Conservation (phyloP, 2,797 vertebrate species). For the Danio tinwini region DNA sequence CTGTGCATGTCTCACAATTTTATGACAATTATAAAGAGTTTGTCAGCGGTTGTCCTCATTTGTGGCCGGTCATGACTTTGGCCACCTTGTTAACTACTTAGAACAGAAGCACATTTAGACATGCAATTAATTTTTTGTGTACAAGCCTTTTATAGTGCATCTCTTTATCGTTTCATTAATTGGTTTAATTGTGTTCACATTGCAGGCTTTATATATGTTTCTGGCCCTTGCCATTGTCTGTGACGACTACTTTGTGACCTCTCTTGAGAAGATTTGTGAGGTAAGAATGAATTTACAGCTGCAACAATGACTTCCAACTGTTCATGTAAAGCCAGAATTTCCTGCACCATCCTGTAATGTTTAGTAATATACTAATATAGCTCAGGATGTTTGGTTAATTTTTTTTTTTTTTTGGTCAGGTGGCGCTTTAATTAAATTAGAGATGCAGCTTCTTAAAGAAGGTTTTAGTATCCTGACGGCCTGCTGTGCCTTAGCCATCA, state of each 20-base stretch:
- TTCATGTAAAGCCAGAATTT: background rate
- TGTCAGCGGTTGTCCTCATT: conserved; percentile 33
- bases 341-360: background rate
- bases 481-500: background rate
- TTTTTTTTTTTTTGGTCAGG: background rate
- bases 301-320: background rate
- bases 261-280: conserved; percentile 91
- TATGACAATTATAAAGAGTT: conserved; percentile 52
- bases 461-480: background rate
- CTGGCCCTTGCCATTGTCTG: conserved; percentile 89
- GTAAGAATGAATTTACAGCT: conserved; percentile 67
- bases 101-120: conserved; percentile 19
- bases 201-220: conserved; percentile 89
- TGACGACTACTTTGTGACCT: conserved; percentile 90
- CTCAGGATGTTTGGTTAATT: background rate
- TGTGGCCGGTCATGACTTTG: conserved; percentile 30
- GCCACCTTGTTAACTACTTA: conserved; percentile 1
- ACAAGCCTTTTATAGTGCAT: background rate
- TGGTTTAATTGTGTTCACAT: background rate
- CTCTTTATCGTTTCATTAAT: background rate
- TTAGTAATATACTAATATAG: background rate
- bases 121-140: background rate
- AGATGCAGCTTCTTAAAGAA: background rate
- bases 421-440: background rate
- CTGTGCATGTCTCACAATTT: conserved; percentile 46